These are phyloP conservation scores for Fratercula arctica DNA, from an alignment of 2,797 vertebrate species.

Conservation along the genomic window DNA sequence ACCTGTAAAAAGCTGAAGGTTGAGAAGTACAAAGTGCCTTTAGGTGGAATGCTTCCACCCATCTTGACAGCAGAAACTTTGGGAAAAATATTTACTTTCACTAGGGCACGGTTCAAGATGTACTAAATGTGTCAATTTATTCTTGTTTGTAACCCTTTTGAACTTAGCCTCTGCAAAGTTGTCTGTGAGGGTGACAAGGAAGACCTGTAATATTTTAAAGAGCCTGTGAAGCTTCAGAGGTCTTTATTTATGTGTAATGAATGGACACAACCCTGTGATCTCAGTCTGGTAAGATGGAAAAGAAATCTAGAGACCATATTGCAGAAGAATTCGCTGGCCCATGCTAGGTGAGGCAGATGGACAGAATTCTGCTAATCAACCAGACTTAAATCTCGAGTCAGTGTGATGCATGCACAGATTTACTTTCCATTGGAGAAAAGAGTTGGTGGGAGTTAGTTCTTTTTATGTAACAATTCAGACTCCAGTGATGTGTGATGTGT, in stretches of 20 bases:
- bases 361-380: neutral
- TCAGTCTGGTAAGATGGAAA: neutral
- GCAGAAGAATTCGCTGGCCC: neutral
- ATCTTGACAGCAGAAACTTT: neutral
- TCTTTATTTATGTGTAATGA: neutral
- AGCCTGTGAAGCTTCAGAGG: neutral
- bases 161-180: neutral
- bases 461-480: neutral
- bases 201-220: neutral
- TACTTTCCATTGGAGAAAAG: neutral
- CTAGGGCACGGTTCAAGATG: neutral
- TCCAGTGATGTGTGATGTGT: neutral
- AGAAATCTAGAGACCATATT: neutral
- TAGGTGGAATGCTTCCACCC: neutral
- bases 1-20: neutral
- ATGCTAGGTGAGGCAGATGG: neutral
- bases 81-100: neutral
- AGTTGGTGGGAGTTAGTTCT: neutral
- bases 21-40: neutral
- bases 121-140: neutral
- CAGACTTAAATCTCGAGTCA: neutral
- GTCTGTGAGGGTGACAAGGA: neutral
- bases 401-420: neutral
- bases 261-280: neutral
- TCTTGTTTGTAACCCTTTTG: neutral